phyloP scores from a whole-genome alignment of 2,797 vertebrate species.

The Alcedo atthis region DNA sequence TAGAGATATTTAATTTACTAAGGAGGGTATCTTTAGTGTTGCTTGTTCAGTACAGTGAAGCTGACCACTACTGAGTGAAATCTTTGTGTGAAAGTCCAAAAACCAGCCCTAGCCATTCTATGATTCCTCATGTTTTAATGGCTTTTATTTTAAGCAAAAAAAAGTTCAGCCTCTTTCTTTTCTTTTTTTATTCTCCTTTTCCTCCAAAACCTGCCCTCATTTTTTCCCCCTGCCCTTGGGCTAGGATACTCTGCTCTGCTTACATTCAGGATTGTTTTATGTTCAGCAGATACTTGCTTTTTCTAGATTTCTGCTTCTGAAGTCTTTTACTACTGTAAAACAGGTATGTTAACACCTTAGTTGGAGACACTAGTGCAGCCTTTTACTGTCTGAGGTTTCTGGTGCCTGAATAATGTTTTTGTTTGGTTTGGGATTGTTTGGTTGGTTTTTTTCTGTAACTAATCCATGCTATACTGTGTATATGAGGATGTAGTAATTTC shows the following conservation, averaged over 20 bases:
- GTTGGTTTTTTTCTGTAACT: background rate
- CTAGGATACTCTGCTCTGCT: background rate
- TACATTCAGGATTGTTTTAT: background rate
- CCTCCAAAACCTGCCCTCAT: background rate
- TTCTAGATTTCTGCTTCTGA: background rate
- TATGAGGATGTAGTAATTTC: background rate
- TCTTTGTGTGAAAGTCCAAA: background rate
- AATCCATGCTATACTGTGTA: background rate
- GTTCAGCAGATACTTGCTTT: background rate
- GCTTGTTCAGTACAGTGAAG: background rate
- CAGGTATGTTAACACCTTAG: background rate
- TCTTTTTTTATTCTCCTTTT: background rate
- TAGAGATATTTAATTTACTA: background rate
- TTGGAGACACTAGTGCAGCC: background rate
- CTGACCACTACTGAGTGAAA: background rate
- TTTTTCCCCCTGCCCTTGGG: background rate
- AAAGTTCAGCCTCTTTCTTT: background rate
- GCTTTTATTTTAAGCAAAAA: background rate
- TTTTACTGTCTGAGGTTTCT: background rate
- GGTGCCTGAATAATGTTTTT: background rate
- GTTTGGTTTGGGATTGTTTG: background rate
- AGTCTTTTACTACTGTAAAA: background rate
- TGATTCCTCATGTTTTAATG: background rate
- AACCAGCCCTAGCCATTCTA: background rate
- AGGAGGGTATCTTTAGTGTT: background rate